Evolutionary conservation across 64 coral and sea anemone genomes (phyloP), one percentile per base, ranked within the genome.

Genomic region (Acropora yongei): DNA sequence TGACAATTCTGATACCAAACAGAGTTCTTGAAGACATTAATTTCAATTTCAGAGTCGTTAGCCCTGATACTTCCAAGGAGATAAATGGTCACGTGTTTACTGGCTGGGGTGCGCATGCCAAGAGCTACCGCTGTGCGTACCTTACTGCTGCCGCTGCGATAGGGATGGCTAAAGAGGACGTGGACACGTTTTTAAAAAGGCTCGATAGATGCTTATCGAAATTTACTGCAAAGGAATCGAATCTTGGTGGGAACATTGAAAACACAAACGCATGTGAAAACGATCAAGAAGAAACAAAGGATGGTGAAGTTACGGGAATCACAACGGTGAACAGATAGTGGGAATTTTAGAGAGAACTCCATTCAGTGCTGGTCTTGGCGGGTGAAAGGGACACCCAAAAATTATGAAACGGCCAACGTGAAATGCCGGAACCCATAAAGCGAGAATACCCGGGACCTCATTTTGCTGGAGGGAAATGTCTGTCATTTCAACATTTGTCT

Each of bases 21-120:
- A 30, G 13, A 14, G 0, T 10, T 91, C 41, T 67, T 10, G 14
- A n/a, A 3, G 16, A 19, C 17, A 3, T 68, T 16, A 41, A 10
- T 53, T 44, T 49, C 11, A 5, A 2, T 74, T 51, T 72, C 58
- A 99, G 97, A 57, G 97, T 99, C 39, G 94, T 99, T 42, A 49
- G 91, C 45, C 94, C 88, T 14, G 92, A 78, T 11, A 93, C 81
- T 49, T 84, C 78, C 1, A 99, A 99, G 81, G 97, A 93, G 4
- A 99, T 99, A 57, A 96, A 94, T 44, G 97, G 92, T 80, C 79
- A 96, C 74, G 71, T 93, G 78, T 99, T 99, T 76, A 85, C 43
- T 66, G 94, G 94, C 30, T 99, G 97, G 97, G 97, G 97, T 63
- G 88, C 97, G 63, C 97, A 99, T 91, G 47, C 89, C n/a, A 90